Base-by-base conservation (phyloP, 2,113 vertebrate genomes). In the Apodemus sylvaticus region DNA sequence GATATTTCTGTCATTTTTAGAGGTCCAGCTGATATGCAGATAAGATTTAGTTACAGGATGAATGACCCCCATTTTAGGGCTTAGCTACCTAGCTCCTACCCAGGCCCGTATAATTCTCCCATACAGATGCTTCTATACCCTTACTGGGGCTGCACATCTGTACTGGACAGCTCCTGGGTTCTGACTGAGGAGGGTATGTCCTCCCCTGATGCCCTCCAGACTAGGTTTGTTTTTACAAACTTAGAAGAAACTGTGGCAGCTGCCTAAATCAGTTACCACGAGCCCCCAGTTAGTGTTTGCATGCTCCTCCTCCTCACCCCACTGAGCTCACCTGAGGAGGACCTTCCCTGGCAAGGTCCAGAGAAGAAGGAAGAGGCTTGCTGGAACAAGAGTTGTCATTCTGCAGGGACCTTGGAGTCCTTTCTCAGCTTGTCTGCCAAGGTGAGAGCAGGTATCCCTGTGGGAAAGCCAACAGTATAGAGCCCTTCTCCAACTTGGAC, bases 271-370 rank as follows among this genome's bases (percentile, higher is more conserved):
- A 74, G 26, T 36, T 68, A 88, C 45, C 48, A 11, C 62, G 83
- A 58, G 20, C 81, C 58, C 89, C 42, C 13, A 0, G 39, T 20
- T 26, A n/a, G 82, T 39, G 90, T 93, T 95, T 78, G 53, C 97
- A 97, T 98, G 97, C 93, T 94, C 60, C 96, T 91, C 90, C 91
- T 97, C 86, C 55, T 94, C 42, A 79, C 86, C 94, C 22, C 2
- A 55, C 93, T 97, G 89, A 94, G 96, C 98, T 98, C 98, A 98
- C 98, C 98, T 98, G 98, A 98, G 97, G 96, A 98, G 96, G 94
- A 98, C 95, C 87, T 97, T 98, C 96, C 96, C 97, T 95, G 97
- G 97, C 96, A 98, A 91, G 64, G 97, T 98, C 98, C 98, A 98
- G 96, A 98, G 93, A 85, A 98, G 95, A 97, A 98, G 90, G 95